Base-by-base conservation (phyloP, 2,797 vertebrate genomes). In the Erpetoichthys calabaricus region DNA sequence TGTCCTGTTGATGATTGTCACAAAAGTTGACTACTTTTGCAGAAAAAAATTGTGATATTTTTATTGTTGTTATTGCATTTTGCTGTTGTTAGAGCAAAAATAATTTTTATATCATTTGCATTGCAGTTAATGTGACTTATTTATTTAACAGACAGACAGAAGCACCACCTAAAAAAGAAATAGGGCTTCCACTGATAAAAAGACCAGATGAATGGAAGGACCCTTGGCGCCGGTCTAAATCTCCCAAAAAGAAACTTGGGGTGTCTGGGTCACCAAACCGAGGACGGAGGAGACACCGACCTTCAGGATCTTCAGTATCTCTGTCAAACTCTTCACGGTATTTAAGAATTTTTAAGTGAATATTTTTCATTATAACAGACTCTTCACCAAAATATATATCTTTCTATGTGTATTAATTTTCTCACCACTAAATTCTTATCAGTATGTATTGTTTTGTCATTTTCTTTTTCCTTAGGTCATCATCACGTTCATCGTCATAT, bases 171-270 rank as follows among this genome's bases (percentile, higher is more conserved):
- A 57, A 57, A 44, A 86, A 87, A 5, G 63, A 75, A n/a, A 60
- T 64, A 2, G 63, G 76, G 41, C 67, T 73, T 0, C 46, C 90
- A 0, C 72, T 87, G 44, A 82, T 89, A 3, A 91, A 97, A 71
- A 80, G 91, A 4, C 92, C 95, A 0, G 95, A 99, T 4, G 94
- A 98, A 60, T 99, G 95, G 95, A 94, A 97, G 70, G 95, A 99
- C 57, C 95, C 95, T 0, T 99, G 95, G 95, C 90, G 93, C 55
- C 88, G 95, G 75, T 99, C 95, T 55, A 99, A 99, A 67, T 99
- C 95, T 1, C 95, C 95, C 7, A 84, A 94, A 59, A 91, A 91
- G 78, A 90, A 91, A 0, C 77, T 86, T 0, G 88, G 89, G 0
- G 45, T 89, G 42, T 88, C 89, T 0, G 71, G 80, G 6, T 97